phyloP scores from a whole-genome alignment of 2,888 invertebrate genomes.

The Microctonus hyperodae region DNA sequence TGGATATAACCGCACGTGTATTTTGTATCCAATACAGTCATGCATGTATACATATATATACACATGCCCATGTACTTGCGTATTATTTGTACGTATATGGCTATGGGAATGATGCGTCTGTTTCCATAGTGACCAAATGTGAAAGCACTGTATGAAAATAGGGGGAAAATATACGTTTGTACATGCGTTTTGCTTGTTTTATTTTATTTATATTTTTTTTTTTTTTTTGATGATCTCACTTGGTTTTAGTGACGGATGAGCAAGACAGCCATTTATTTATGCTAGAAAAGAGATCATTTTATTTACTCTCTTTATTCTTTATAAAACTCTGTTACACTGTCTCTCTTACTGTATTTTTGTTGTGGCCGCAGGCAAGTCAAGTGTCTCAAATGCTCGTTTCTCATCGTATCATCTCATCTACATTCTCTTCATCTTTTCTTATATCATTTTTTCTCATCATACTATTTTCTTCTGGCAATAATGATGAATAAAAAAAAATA shows the following conservation, averaged over 20 bases:
- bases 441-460: conserved; percentile 4
- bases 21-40: conserved; percentile 19
- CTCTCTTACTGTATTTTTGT: background rate
- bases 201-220: background rate
- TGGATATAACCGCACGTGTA: conserved; percentile 18
- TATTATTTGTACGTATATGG: conserved; percentile 4
- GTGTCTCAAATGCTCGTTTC: conserved; percentile 22
- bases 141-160: conserved; percentile 19
- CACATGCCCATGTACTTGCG: background rate
- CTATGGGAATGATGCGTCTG: conserved; percentile 48
- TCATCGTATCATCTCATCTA: conserved; percentile 19
- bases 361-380: conserved; percentile 23
- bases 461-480: conserved; percentile 4
- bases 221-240: too few relatives aligned
- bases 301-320: background rate
- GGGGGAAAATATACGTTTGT: background rate
- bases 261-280: conserved; percentile 30
- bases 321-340: background rate
- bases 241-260: conserved; percentile 36
- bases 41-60: conserved; percentile 10
- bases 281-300: conserved; percentile 34
- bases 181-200: too few relatives aligned
- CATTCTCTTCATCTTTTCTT: conserved; percentile 9
- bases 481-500: background rate
- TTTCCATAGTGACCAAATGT: conserved; percentile 52